Conservation (phyloP, 64 coral and sea anemone genomes). For the Montipora cactus region DNA sequence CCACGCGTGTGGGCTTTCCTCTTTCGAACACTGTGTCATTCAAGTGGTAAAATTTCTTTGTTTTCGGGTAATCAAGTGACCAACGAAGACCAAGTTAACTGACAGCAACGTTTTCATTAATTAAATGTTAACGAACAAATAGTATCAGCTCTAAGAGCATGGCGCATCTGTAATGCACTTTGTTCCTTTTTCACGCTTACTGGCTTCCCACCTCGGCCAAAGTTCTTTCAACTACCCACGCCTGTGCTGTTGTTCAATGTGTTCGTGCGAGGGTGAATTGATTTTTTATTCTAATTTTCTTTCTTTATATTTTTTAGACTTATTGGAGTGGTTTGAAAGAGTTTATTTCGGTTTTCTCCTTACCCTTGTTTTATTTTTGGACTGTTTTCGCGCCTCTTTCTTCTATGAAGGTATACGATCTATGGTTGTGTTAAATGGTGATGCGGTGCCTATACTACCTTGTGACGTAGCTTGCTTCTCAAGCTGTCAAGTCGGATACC, state of each 20-base stretch:
- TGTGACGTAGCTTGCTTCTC: too few species aligned
- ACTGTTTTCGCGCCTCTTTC: too few species aligned
- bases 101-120: background rate
- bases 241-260: background rate
- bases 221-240: background rate
- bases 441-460: too few species aligned
- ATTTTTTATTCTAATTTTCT: too few species aligned
- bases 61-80: background rate
- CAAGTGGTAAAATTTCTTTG: background rate
- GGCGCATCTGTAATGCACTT: background rate
- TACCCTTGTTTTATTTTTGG: too few species aligned
- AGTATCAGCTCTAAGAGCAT: background rate
- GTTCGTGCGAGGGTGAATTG: background rate
- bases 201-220: background rate
- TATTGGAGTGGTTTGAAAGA: too few species aligned
- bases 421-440: too few species aligned
- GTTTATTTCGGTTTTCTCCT: too few species aligned
- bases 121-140: background rate
- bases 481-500: too few species aligned
- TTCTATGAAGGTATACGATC: too few species aligned
- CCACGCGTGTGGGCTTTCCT: background rate
- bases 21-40: background rate
- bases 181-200: background rate
- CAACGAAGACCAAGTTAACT: background rate
- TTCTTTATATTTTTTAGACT: too few species aligned